Evolutionary conservation across 2,797 vertebrate genomes (phyloP).

Genomic region (Tapirus indicus): DNA sequence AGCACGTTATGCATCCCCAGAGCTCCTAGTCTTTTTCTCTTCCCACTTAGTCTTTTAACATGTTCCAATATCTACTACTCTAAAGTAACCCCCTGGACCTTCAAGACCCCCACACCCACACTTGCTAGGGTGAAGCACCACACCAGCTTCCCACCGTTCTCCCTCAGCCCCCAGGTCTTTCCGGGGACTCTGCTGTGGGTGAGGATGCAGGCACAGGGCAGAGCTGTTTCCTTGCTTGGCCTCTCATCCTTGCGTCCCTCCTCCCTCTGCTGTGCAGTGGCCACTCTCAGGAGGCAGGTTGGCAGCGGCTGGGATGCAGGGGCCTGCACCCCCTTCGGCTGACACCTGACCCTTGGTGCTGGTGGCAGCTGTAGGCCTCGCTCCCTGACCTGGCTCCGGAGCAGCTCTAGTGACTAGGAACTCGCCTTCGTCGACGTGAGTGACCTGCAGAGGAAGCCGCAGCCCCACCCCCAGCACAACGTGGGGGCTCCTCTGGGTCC

Average conservation of each 20-base stretch:
- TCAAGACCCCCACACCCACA: background rate
- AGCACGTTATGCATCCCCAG: background rate
- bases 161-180: background rate
- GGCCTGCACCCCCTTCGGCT: no score
- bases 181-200: background rate
- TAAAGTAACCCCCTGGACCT: fast-evolving
- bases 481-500: background rate
- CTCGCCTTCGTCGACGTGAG: background rate
- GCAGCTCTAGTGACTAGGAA: background rate
- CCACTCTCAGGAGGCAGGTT: background rate
- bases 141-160: background rate
- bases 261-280: background rate
- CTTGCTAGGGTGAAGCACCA: background rate
- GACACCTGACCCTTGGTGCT: background rate
- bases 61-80: background rate
- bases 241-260: background rate
- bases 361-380: background rate
- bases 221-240: background rate
- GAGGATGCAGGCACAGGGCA: background rate
- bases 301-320: background rate
- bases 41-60: background rate
- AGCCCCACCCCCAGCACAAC: background rate
- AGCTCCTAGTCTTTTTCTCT: background rate
- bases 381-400: background rate
- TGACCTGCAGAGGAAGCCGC: no score